Evolutionary conservation across 2,797 vertebrate species (phyloP).

Genomic region (Smutsia temminckii): DNA sequence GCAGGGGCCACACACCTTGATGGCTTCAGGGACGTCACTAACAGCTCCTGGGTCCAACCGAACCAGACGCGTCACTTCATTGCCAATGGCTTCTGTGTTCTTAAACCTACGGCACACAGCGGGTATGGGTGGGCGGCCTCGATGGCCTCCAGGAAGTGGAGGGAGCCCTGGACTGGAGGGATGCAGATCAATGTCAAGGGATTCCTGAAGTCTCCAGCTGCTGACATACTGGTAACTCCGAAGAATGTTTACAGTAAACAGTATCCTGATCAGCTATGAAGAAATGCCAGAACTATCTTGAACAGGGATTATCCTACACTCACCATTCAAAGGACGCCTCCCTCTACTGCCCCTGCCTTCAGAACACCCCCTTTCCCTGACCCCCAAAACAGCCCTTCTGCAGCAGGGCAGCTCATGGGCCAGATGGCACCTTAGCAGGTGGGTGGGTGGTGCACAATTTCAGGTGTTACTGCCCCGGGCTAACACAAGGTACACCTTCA

Average conservation of each 20-base stretch:
- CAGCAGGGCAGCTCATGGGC: background rate
- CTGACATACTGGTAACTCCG: background rate
- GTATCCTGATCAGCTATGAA: background rate
- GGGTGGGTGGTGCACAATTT: background rate
- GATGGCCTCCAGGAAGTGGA: too few species aligned
- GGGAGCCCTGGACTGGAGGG: background rate
- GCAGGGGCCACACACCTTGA: conserved; percentile 88
- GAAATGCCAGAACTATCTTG: background rate
- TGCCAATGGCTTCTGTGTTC: conserved; percentile 96
- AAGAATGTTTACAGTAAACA: background rate
- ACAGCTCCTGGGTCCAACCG: conserved; percentile 96
- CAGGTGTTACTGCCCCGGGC: background rate
- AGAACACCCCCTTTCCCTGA: background rate
- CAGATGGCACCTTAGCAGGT: background rate
- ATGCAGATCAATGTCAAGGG: background rate
- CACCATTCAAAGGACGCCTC: background rate
- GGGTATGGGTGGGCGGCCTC: background rate
- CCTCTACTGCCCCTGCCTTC: background rate
- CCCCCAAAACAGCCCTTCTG: background rate
- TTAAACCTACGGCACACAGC: conserved; percentile 90
- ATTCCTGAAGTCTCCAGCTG: background rate
- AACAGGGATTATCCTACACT: background rate
- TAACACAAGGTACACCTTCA: background rate
- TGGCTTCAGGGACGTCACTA: conserved; percentile 95
- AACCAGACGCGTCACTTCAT: conserved; percentile 96